These are phyloP conservation scores for Drosophila lacertosa DNA, from an alignment of 1,140 invertebrate species.

Conservation along the genomic window DNA sequence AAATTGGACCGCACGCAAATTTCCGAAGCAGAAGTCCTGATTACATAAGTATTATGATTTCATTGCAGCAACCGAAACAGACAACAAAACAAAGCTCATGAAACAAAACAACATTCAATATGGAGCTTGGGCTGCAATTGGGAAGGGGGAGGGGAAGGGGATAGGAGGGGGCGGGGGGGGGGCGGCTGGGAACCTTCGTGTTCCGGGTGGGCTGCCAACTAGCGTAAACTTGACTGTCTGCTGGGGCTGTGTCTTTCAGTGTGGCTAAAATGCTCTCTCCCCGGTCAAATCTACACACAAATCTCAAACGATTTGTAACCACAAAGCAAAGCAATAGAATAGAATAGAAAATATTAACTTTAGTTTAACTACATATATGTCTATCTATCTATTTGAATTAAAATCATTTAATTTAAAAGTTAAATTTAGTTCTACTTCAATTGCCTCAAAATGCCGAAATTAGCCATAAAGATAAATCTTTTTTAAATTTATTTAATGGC, in stretches of 20 bases:
- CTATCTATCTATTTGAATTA: too few species aligned
- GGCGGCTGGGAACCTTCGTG: background rate
- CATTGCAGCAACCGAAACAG: slow-evolving; percentile 28
- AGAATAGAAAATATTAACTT: too few species aligned
- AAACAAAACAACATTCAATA: slow-evolving; percentile 34
- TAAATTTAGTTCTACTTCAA: too few species aligned
- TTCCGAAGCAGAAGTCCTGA: slow-evolving; percentile 23
- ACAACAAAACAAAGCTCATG: slow-evolving; percentile 5
- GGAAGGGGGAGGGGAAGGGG: background rate
- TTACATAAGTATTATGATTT: slow-evolving; percentile 56
- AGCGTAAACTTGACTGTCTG: slow-evolving; percentile 33
- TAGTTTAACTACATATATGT: too few species aligned
- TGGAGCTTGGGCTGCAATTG: too few species aligned
- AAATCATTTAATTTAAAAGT: too few species aligned
- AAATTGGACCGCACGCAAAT: background rate
- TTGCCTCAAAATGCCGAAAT: too few species aligned
- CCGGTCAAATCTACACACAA: background rate
- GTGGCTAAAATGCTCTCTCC: slow-evolving; percentile 10
- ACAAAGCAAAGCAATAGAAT: too few species aligned
- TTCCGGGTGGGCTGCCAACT: slow-evolving; percentile 36
- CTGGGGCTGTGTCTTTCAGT: background rate
- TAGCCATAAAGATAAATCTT: too few species aligned
- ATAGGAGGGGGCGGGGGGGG: too few species aligned
- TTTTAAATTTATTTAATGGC: too few species aligned
- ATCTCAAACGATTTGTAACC: background rate